These are phyloP conservation scores for Stegodyphus mimosarum DNA, from an alignment of 1,140 invertebrate genomes.

Conservation along the genomic window DNA sequence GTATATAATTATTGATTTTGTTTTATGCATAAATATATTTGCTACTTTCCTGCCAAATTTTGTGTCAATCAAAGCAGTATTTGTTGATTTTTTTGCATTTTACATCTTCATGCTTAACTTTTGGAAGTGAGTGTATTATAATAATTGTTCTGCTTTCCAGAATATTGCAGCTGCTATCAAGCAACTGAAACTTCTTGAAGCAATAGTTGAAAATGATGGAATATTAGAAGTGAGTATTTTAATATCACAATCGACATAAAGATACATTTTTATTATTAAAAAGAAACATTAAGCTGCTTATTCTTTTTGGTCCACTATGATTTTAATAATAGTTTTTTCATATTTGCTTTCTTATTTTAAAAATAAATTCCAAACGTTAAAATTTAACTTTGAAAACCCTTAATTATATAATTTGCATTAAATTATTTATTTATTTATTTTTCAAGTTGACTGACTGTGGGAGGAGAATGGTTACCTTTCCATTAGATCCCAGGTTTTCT, in stretches of 20 bases:
- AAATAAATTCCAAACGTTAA: no score
- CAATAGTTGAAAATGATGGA: slow-evolving; percentile 73
- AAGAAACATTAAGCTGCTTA: neutral
- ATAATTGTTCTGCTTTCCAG: slow-evolving; percentile 7
- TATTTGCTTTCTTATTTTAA: neutral
- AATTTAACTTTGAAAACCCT: neutral
- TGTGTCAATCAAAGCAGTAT: no score
- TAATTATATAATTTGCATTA: neutral
- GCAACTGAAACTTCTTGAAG: slow-evolving; percentile 74
- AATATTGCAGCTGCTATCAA: slow-evolving; percentile 34
- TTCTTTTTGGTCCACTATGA: neutral
- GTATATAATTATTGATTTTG: no score
- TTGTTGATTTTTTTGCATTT: no score
- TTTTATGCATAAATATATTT: no score
- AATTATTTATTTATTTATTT: neutral
- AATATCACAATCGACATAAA: no score
- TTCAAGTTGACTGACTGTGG: slow-evolving; percentile 81
- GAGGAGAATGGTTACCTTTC: slow-evolving; percentile 88
- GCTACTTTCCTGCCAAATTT: no score
- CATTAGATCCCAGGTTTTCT: slow-evolving; percentile 89
- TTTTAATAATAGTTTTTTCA: neutral
- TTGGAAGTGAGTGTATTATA: neutral
- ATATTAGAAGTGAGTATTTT: slow-evolving; percentile 66
- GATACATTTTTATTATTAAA: neutral
- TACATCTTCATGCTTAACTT: no score